Conservation (phyloP, 1,140 invertebrate species). For the Eurosta solidaginis region DNA sequence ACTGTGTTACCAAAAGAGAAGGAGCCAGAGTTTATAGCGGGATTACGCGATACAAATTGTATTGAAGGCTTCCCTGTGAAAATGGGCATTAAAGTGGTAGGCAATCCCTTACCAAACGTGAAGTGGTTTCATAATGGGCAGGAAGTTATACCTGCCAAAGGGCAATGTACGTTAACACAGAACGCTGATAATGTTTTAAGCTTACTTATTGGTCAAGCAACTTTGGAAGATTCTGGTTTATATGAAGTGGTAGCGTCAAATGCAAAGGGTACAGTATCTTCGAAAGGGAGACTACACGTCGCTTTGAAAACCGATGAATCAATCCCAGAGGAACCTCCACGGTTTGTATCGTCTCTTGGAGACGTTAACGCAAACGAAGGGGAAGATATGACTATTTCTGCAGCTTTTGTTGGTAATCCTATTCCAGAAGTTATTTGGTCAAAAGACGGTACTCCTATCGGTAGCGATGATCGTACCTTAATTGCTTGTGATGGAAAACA, state of each 20-base stretch:
- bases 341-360: conserved; percentile 73
- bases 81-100: conserved; percentile 75
- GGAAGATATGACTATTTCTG: conserved; percentile 67
- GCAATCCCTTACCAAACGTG: conserved; percentile 73
- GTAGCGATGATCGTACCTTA: conserved; percentile 68
- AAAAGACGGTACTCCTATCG: conserved; percentile 74
- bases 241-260: conserved; percentile 79
- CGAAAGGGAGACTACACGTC: conserved; percentile 72
- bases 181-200: conserved; percentile 72
- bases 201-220: conserved; percentile 70
- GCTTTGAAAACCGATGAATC: conserved; percentile 67
- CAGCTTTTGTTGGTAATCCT: conserved; percentile 82
- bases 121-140: conserved; percentile 80
- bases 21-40: conserved; percentile 72
- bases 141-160: conserved; percentile 75
- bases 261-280: conserved; percentile 71
- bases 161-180: conserved; percentile 69
- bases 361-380: conserved; percentile 81
- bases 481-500: conserved; percentile 80
- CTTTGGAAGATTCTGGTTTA: conserved; percentile 71
- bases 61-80: conserved; percentile 83
- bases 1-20: conserved; percentile 72
- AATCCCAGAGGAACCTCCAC: conserved; percentile 72
- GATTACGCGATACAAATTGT: conserved; percentile 73
- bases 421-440: conserved; percentile 83